Conservation (phyloP, 2,888 invertebrate species). For the Thecophora atra region DNA sequence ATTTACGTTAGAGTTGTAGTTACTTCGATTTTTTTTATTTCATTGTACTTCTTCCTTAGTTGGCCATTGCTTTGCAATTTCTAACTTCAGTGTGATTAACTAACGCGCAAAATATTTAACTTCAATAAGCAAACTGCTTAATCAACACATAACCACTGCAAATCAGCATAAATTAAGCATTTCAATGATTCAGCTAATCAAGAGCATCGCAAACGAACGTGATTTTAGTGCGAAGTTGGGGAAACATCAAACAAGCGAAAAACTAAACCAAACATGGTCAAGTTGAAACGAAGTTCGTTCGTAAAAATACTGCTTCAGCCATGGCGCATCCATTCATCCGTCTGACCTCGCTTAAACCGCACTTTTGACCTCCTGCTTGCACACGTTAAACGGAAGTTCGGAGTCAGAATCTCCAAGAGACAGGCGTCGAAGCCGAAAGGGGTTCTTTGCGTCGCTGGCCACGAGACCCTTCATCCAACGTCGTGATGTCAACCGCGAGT, state of each 20-base stretch:
- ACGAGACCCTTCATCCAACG: too few relatives aligned
- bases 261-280: constrained; percentile 1
- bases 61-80: too few relatives aligned
- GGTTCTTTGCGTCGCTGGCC: not conserved
- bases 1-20: too few relatives aligned
- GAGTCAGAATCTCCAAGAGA: not conserved
- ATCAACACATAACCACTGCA: not conserved
- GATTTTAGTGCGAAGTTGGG: constrained; percentile 2
- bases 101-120: not conserved
- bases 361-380: constrained; percentile 13
- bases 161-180: constrained; percentile 1
- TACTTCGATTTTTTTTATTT: not conserved
- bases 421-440: not conserved
- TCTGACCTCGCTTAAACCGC: not conserved
- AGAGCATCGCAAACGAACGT: constrained; percentile 20
- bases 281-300: constrained; percentile 13
- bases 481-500: constrained; percentile 12
- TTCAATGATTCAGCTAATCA: constrained; percentile 20
- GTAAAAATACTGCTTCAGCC: not conserved
- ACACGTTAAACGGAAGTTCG: constrained; percentile 12
- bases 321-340: not conserved
- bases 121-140: not conserved
- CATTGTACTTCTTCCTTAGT: not conserved
- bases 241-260: not conserved
- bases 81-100: not conserved